Percentiles rank a stretch among this genome's conserved stretches.
Evolutionary conservation across 92 coral and sea anemone genomes (phyloP).

Genomic region (Epizoanthus illoricatus): DNA sequence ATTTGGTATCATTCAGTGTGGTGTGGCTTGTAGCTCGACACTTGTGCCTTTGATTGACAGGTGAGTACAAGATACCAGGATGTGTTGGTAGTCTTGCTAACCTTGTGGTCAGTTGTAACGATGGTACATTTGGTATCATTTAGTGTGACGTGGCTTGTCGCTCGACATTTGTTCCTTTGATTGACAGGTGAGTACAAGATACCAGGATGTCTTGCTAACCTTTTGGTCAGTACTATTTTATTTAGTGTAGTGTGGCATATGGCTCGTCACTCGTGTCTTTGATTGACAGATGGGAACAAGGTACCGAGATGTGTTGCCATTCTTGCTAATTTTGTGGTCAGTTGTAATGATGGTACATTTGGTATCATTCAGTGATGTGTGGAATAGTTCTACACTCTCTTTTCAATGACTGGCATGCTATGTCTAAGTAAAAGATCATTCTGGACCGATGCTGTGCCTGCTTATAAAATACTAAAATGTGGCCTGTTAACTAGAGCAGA

Average conservation of each 20-base stretch:
- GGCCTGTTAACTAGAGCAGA: too few relatives aligned
- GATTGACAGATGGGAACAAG: too few relatives aligned
- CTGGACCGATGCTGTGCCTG: too few relatives aligned
- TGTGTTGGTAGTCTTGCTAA: conserved; percentile 26
- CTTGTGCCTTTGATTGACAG: conserved; percentile 62
- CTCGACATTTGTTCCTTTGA: conserved; percentile 60
- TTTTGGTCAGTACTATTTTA: conserved; percentile 57
- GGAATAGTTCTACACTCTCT: not conserved
- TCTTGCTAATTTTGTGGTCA: conserved; percentile 59
- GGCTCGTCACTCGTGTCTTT: not conserved
- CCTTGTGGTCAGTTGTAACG: conserved; percentile 66
- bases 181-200: conserved; percentile 60
- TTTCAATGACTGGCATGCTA: too few relatives aligned
- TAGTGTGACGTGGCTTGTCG: conserved; percentile 64
- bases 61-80: conserved; percentile 40
- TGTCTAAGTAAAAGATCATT: too few relatives aligned
- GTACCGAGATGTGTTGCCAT: too few relatives aligned
- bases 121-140: conserved; percentile 60
- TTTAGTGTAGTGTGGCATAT: conserved; percentile 66
- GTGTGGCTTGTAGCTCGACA: conserved; percentile 61
- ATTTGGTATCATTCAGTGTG: conserved; percentile 74
- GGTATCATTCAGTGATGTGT: conserved; percentile 73
- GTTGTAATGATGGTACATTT: conserved; percentile 83
- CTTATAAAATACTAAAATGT: too few relatives aligned
- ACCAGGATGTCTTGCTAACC: conserved; percentile 29